Conservation (phyloP, 2,797 vertebrate species). For the Pseudomugil gertrudae region DNA sequence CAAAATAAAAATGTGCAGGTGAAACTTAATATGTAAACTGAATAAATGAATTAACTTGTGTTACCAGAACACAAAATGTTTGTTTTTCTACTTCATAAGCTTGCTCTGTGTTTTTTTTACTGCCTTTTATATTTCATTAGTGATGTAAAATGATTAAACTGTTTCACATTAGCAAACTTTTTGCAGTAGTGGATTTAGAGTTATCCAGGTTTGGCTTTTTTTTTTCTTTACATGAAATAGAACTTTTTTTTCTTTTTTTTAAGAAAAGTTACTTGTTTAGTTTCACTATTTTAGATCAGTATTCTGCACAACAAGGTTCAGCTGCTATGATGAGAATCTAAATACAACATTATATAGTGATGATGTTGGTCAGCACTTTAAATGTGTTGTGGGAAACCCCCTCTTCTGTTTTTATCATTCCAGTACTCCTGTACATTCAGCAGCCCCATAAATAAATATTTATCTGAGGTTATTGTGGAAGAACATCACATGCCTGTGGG, state of each 20-base stretch:
- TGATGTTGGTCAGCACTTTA: neutral
- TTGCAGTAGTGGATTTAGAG: neutral
- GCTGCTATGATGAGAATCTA: slow-evolving; percentile 13
- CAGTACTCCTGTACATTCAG: slow-evolving; percentile 3
- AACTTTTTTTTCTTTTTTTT: neutral
- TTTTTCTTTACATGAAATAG: no score
- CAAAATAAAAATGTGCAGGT: no score
- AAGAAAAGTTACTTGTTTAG: neutral
- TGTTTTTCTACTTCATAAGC: neutral
- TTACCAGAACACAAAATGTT: neutral
- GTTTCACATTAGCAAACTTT: neutral
- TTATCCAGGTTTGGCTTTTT: neutral
- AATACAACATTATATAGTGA: slow-evolving; percentile 3
- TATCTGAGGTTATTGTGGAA: slow-evolving; percentile 20
- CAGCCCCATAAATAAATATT: slow-evolving; percentile 17
- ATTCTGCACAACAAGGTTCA: slow-evolving; percentile 1
- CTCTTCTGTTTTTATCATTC: slow-evolving; percentile 10
- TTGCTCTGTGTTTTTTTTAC: neutral
- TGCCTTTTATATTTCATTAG: neutral
- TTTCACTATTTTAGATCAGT: neutral
- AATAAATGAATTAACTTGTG: neutral
- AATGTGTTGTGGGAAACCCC: slow-evolving; percentile 13
- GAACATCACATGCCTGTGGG: neutral
- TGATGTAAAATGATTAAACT: neutral
- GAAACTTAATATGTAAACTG: neutral